Evolutionary conservation across 2,888 invertebrate genomes (phyloP), one percentile per base, ranked within the genome.

Genomic region (Anoplius nigerrimus): DNA sequence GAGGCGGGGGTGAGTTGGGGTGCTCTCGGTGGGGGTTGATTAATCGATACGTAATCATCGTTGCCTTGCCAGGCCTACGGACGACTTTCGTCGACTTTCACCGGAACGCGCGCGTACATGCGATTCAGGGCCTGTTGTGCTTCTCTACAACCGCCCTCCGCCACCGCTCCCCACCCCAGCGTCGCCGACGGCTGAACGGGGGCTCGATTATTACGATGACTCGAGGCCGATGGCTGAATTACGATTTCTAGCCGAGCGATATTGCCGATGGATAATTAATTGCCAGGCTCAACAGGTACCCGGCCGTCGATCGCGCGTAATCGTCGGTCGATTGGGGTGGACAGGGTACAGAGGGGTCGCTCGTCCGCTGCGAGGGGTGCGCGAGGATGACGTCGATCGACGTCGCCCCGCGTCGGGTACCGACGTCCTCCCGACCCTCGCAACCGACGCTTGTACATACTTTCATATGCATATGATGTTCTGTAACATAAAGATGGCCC

Each of bases 401-500:
- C 48, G 45, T 13, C 16, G 48, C 11, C 48, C 1, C 5, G 2
- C 16, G 48, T 11, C 48, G 48, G 48, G 45, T 16, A 2, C 16
- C 45, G 2, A 3, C 45, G n/a, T 16, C 4, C 16, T 45, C 2
- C 45, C 4, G 4, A 5, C 2, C 3, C n/a, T 48, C 18, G 24
- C 24, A 18, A 53, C 52, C 45, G 21, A 22, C 11, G 53, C 43
- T 46, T 55, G 43, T 15, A 54, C 52, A 27, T 27, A 42, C 16
- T 27, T 21, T 55, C 13, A 54, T 22, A 58, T 48, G n/a, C 18
- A 48, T 48, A 48, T 48, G 34, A 34, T 34, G 69, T 71, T 69
- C 68, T 78, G 67, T 75, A 72, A 71, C 48, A 78, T 70, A 65
- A 71, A 72, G 67, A 62, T 66, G 72, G 65, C 63, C 69, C 61